Base-by-base conservation (phyloP, 2,888 invertebrate genomes). In the Vesta saturnalis region DNA sequence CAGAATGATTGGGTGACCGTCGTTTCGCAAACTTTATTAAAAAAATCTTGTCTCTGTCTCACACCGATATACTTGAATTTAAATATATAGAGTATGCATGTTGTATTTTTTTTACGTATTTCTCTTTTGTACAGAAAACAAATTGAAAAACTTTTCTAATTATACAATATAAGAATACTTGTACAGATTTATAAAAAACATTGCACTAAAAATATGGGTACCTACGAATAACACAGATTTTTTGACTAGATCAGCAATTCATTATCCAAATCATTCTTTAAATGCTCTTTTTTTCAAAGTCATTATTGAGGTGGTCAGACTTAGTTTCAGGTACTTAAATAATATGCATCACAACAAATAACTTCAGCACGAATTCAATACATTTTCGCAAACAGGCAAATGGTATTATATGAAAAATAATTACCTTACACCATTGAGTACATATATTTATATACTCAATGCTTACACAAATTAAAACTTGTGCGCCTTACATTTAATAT, bases 41-140 rank as follows among this genome's bases (percentile, higher is more conserved):
- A 49, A n/a, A 74, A 70, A 70, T 66, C 64, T 64, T 55, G 60
- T 54, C 56, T 55, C 47, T 64, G 59, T 62, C 67, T 63, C 57
- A 43, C 43, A 39, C 35, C 52, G 62, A 62, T 66, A n/a, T n/a
- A 69, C 59, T 59, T 62, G 58, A 58, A 64, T 65, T 70, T 69
- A 65, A 56, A 70, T n/a, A 76, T 80, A 80, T 80, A 80, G 79
- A 77, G 79, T 80, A 80, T 79, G 80, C 80, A 80, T 79, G 79
- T 77, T 65, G 59, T 58, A 61, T 58, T 56, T 14, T 64, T 69
- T 61, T 58, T 19, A 56, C 52, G 58, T 61, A 16, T 66, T 60
- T 43, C 19, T 61, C n/a, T 63, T 15, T 52, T 52, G 18, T 52
- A 18, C 18, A 60, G 43, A 56, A 46, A 69, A 57, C 56, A 61